Base-by-base conservation (phyloP, 2,113 vertebrate genomes). In the Sturnus vulgaris region DNA sequence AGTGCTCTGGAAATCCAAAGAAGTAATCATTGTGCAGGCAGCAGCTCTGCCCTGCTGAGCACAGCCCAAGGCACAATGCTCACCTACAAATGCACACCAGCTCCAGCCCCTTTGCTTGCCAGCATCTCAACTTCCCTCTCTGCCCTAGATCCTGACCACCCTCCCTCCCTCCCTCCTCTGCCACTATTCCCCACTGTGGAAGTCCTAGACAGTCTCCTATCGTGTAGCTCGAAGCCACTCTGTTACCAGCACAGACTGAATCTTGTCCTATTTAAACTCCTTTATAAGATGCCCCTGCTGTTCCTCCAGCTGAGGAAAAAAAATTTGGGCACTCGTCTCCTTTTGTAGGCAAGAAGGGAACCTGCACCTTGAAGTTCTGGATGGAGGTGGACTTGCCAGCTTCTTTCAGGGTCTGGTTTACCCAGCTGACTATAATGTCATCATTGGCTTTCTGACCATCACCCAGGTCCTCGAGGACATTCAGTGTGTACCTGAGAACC, bases 351-450 rank as follows among this genome's bases (percentile, higher is more conserved):
- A 88, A 83, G 79, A 84, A 60, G 11, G 28, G 69, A 95, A 86
- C 31, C 56, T 71, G 86, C 42, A 99, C 99, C 98, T 99, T 99
- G 97, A 99, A 99, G 95, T 97, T 99, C 95, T 98, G 98, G 93
- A 99, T 99, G 59, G 98, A 98, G 53, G 99, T 98, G 61, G 95
- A 98, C 95, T 99, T 99, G 73, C 98, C 99, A 55, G 99, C 98
- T 39, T 96, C 98, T 40, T 90, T 73, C 96, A 99, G 93, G 40
- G 98, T 99, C 97, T 97, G 98, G 95, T 99, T 99, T 76, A 99
- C 99, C 99, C 99, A 99, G 21, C 96, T 98, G 77, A 99, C 96
- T 52, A 99, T 99, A 92, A 99, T 98, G 59, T 99, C 98, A 66
- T 99, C 99, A 2, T 99, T 99, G 11, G 97, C 99, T 91, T 98